phyloP scores from a whole-genome alignment of 1,140 invertebrate species.

The Limonius californicus region DNA sequence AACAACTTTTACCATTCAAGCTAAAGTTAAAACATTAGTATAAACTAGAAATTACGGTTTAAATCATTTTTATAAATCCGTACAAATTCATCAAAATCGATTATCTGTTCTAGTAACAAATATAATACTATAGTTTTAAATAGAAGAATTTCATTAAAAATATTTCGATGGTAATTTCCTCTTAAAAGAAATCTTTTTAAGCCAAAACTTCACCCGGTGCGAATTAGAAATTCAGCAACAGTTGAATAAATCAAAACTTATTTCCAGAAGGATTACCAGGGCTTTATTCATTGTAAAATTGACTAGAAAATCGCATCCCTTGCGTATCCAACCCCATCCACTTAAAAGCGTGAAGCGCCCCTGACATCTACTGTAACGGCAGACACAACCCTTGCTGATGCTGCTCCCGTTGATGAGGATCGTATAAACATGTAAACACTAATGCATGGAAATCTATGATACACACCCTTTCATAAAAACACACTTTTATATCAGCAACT shows the following conservation, averaged over 20 bases:
- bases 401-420: conserved; percentile 22
- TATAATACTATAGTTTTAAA: too few relatives aligned
- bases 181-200: too few relatives aligned
- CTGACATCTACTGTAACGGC: conserved; percentile 15
- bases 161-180: too few relatives aligned
- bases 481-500: background rate
- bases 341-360: conserved; percentile 19
- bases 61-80: too few relatives aligned
- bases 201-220: too few relatives aligned
- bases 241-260: conserved; percentile 12
- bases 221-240: too few relatives aligned
- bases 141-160: too few relatives aligned
- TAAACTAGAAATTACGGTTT: too few relatives aligned
- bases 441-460: conserved; percentile 27
- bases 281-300: conserved; percentile 24
- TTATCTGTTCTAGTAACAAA: too few relatives aligned
- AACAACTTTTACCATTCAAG: too few relatives aligned
- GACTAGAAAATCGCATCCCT: conserved; percentile 27
- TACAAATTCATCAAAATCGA: too few relatives aligned
- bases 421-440: conserved; percentile 35
- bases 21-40: too few relatives aligned
- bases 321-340: conserved; percentile 21
- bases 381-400: conserved; percentile 19
- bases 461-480: conserved; percentile 2
- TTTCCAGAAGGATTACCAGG: conserved; percentile 16